Percentiles rank a stretch among this genome's conserved stretches.
Conservation (phyloP, 1,140 invertebrate species). For the Eufriesea mexicana region DNA sequence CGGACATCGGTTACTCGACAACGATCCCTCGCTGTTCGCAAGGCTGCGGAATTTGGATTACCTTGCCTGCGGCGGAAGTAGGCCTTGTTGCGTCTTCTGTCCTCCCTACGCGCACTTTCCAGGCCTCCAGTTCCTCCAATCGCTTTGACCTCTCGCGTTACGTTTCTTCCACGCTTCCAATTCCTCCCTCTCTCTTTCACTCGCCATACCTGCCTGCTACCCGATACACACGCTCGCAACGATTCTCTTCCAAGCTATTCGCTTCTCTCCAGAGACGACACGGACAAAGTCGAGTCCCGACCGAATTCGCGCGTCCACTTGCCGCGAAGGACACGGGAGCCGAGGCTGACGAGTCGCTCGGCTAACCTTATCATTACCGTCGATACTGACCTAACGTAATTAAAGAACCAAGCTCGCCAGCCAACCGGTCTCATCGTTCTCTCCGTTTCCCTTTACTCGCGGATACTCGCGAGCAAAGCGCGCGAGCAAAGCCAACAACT, state of each 20-base stretch:
- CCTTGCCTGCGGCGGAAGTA: slow-evolving; percentile 14
- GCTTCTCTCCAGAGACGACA: neutral
- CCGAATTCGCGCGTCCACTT: too few species aligned
- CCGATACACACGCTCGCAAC: neutral
- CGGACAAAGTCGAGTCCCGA: neutral
- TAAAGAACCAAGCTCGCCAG: neutral
- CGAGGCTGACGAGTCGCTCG: neutral
- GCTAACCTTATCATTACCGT: slow-evolving; percentile 6
- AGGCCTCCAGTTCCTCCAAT: neutral
- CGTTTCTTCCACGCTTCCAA: neutral
- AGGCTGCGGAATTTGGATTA: slow-evolving; percentile 19
- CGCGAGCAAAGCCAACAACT: neutral
- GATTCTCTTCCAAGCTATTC: neutral
- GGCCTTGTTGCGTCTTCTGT: slow-evolving; percentile 24
- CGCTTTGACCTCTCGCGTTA: neutral
- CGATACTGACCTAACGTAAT: slow-evolving; percentile 22
- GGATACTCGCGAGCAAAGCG: neutral
- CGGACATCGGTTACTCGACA: slow-evolving; percentile 6
- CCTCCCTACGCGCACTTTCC: neutral
- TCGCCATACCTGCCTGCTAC: too few species aligned
- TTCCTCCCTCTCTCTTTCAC: neutral
- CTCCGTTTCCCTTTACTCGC: neutral
- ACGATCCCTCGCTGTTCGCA: neutral
- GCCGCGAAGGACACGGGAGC: neutral
- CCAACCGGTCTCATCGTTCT: neutral